Evolutionary conservation across 2,888 invertebrate genomes (phyloP), one percentile per base, ranked within the genome.

Genomic region (Drosophila formosana): DNA sequence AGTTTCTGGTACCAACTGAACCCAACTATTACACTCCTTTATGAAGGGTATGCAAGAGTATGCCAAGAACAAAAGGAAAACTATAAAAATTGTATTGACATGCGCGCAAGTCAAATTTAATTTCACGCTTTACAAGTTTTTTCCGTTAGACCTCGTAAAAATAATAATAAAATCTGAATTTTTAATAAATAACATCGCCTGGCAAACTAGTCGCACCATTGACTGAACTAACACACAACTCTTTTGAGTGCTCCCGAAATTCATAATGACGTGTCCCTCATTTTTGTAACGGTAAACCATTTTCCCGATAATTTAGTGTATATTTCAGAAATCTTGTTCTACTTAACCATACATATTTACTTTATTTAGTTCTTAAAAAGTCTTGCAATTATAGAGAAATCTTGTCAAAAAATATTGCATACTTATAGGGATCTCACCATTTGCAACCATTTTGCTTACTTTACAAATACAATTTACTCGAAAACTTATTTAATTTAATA

Each of bases 91-190:
- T 66, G 67, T 72, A 84, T 75, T 57, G 74, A 72, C 61, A 70
- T 67, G 45, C 45, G 52, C 52, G 61, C 68, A 63, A 84, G 75
- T 74, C 77, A 79, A 84, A 85, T 85, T 82, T 82, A 87, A 85
- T 85, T 37, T 37, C 37, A 37, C 37, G 37, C 37, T 37, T 37
- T n/a, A 37, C 37, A 37, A 37, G 37, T 37, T 80, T 66, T 75
- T 58, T 46, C 43, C 46, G 45, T 70, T 32, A 41, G 49, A n/a
- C 53, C 52, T 47, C 63, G 61, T 43, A 71, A 55, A 75, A 9
- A 9, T 49, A 49, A 32, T 41, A 41, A 41, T 37, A 37, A 37
- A 37, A 37, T 37, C 37, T 37, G 37, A 37, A 37, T 37, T 37
- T 37, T 37, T 37, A 37, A 37, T 37, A 37, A 37, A 37, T n/a